Conservation (phyloP, 2,888 invertebrate species). For the Drosophila rubida region DNA sequence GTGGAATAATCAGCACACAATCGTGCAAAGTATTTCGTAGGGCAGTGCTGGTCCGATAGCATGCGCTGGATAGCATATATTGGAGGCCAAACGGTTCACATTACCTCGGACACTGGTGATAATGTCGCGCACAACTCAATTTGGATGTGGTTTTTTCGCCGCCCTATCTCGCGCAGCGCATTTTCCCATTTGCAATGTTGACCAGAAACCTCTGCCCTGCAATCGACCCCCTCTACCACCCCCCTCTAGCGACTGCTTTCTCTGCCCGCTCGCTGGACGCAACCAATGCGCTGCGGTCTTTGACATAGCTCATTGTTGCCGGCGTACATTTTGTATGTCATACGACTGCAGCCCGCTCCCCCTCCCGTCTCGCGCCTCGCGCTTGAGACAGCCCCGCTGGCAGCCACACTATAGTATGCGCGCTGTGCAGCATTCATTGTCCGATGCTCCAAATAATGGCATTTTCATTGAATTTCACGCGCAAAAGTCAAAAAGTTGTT, state of each 20-base stretch:
- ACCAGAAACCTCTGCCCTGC: constrained; percentile 17
- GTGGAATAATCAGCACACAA: constrained; percentile 41
- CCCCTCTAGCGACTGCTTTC: constrained; percentile 4
- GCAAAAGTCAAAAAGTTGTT: constrained; percentile 79
- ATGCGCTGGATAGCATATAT: not conserved
- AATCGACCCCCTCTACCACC: constrained; percentile 4
- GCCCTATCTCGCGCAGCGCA: constrained; percentile 33
- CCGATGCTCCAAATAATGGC: constrained; percentile 73
- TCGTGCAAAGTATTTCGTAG: constrained; percentile 4
- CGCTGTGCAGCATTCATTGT: constrained; percentile 48
- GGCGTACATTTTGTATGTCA: constrained; percentile 33
- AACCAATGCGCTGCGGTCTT: constrained; percentile 46
- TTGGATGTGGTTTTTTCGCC: constrained; percentile 53
- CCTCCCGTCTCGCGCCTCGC: not conserved
- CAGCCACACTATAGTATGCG: not conserved
- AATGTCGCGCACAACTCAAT: constrained; percentile 69
- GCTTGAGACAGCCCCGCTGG: not conserved
- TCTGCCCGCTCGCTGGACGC: constrained; percentile 2
- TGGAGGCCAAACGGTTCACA: constrained; percentile 29
- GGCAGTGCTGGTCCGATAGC: not conserved
- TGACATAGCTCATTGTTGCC: constrained; percentile 67
- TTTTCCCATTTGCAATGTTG: constrained; percentile 54
- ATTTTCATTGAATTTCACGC: constrained; percentile 78
- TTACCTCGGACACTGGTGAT: constrained; percentile 63
- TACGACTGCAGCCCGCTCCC: constrained; percentile 11